Evolutionary conservation across 2,113 vertebrate genomes (phyloP).

Genomic region (Chaenogobius annularis): DNA sequence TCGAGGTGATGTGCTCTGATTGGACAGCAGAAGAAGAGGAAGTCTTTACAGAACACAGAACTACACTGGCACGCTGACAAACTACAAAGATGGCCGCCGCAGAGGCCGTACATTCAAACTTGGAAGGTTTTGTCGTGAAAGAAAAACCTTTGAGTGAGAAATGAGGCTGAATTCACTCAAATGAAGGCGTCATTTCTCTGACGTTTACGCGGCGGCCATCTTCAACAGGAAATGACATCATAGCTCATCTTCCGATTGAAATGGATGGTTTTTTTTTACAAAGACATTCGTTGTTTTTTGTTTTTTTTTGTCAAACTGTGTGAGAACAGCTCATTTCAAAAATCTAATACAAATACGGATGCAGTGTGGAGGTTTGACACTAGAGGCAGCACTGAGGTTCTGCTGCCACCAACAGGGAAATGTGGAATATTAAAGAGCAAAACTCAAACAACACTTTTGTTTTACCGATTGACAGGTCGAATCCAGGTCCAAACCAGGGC

Average conservation of each 20-base stretch:
- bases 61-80: background rate
- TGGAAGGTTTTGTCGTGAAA: no score
- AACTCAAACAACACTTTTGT: no score
- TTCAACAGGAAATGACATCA: constrained; percentile 1
- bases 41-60: background rate
- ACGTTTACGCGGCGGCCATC: background rate
- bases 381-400: background rate
- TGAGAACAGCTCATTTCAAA: background rate
- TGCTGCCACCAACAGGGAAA: background rate
- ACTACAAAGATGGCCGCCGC: constrained; percentile 3
- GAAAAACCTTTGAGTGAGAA: no score
- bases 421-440: no score
- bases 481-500: no score
- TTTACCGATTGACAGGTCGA: no score
- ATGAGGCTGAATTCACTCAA: no score
- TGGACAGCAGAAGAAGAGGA: background rate
- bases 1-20: background rate
- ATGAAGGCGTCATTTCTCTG: no score
- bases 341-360: background rate
- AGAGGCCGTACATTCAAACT: background rate
- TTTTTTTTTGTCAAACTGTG: background rate
- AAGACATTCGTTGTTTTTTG: background rate
- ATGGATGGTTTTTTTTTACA: background rate
- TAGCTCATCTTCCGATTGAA: background rate
- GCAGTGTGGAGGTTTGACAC: background rate